Base-by-base conservation (phyloP, 2,113 vertebrate genomes). In the Aix galericulata region DNA sequence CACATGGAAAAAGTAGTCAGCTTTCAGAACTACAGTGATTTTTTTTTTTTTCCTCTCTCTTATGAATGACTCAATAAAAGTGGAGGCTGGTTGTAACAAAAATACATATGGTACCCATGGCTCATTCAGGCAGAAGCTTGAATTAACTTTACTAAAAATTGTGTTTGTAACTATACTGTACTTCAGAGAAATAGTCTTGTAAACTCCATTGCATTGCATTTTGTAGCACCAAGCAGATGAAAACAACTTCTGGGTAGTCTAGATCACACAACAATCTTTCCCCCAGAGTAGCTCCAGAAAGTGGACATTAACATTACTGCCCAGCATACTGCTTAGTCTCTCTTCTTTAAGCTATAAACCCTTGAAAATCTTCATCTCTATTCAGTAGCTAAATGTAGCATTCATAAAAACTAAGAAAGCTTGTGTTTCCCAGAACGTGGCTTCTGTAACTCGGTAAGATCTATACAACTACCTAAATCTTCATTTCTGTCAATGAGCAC, bases 21-120 rank as follows among this genome's bases (percentile, higher is more conserved):
- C 40, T 88, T 83, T 85, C 59, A 67, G 80, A 86, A 83, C 86
- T 92, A 64, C 34, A 91, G 75, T 95, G 78, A 73, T 34, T 29
- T 52, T 55, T 59, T 11, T 40, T 59, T 11, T 42, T 66, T 27
- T 25, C 13, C 56, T 62, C 66, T 38, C 48, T 7, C 46, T 69
- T 66, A 29, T 85, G 81, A 96, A 94, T 95, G 78, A 96, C 84
- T 94, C 91, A 96, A 44, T 79, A 7, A 26, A 82, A 89, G 87
- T 95, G 91, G 94, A 95, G 93, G 94, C 93, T 95, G 96, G 22
- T 84, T 97, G 86, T 82, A 89, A 95, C 58, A 82, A 94, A 95
- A 96, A 97, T 94, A 92, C 93, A 92, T 95, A 87, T 95, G 94
- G 91, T 91, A 50, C 76, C 83, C 36, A 40, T 86, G 88, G 88